phyloP scores from a whole-genome alignment of 2,113 vertebrate genomes.

The Megaceryle maxima region DNA sequence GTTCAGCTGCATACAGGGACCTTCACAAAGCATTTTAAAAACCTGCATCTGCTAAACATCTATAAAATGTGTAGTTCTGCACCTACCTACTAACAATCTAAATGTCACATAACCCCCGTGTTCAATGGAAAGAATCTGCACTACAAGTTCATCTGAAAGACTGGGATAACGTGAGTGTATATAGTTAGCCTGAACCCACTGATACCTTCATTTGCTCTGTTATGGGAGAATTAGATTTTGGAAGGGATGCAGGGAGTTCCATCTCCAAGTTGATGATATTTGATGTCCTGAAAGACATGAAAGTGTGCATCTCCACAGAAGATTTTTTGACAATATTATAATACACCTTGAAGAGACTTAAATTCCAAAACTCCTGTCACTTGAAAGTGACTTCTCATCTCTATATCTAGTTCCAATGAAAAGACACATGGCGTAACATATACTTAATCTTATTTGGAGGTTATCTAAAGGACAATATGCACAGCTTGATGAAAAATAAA shows the following conservation, averaged over 20 bases:
- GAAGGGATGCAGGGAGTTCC: not conserved
- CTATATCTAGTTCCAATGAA: not conserved
- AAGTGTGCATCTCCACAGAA: not conserved
- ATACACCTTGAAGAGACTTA: not conserved
- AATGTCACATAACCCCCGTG: not conserved
- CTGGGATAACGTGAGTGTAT: not conserved
- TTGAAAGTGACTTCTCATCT: slow-evolving; percentile 2
- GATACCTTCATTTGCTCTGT: not conserved
- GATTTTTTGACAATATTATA: not conserved
- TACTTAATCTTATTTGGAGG: not conserved
- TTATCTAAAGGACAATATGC: not conserved
- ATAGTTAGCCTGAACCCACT: not conserved
- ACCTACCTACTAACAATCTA: not conserved
- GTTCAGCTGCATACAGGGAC: not conserved
- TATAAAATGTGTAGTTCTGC: not conserved
- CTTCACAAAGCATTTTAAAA: not conserved
- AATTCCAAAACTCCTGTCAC: not conserved
- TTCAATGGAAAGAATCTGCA: not conserved
- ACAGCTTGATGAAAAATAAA: not conserved
- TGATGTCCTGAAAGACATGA: not conserved
- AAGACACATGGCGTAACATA: not conserved
- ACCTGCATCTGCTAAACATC: not conserved
- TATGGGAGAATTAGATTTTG: not conserved
- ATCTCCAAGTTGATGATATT: not conserved
- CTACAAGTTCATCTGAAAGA: not conserved